Evolutionary conservation across 2,797 vertebrate species (phyloP).

Genomic region (Gobio occitaniae): DNA sequence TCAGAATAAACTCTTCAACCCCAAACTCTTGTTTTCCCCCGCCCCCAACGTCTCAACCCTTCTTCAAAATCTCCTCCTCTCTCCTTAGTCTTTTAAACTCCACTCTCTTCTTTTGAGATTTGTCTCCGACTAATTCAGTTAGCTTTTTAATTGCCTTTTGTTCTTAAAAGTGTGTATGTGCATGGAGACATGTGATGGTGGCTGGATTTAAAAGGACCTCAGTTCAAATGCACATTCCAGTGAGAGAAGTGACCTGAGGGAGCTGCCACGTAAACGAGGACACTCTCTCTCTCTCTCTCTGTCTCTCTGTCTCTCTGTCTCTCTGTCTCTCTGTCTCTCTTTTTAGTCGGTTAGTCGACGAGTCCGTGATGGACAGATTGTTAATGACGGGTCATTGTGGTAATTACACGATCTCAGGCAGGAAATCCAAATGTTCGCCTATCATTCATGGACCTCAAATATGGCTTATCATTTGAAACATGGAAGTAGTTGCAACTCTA

Average conservation of each 20-base stretch:
- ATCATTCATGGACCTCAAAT: too few relatives aligned
- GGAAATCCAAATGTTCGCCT: too few relatives aligned
- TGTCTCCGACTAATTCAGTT: constrained; percentile 19
- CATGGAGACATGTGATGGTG: constrained; percentile 11
- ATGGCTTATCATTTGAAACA: too few relatives aligned
- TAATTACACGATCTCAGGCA: too few relatives aligned
- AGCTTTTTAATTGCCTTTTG: constrained; percentile 37
- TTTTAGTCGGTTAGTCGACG: too few relatives aligned
- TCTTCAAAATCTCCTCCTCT: constrained; percentile 11
- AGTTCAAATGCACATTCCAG: constrained; percentile 51
- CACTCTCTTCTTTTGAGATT: constrained; percentile 26
- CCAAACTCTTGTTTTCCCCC: not conserved
- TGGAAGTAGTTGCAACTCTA: too few relatives aligned
- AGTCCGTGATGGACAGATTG: too few relatives aligned
- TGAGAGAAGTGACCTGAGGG: constrained; percentile 37
- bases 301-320: not conserved
- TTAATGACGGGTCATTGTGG: too few relatives aligned
- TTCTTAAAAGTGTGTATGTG: constrained; percentile 29
- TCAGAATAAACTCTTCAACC: constrained; percentile 18
- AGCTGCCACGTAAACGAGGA: constrained; percentile 29
- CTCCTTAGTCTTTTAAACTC: constrained; percentile 3
- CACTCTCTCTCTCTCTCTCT: too few relatives aligned
- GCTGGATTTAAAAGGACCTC: constrained; percentile 30
- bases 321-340: not conserved
- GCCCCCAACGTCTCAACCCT: not conserved